phyloP scores from a whole-genome alignment of 1,140 invertebrate genomes.

The Delia radicum region DNA sequence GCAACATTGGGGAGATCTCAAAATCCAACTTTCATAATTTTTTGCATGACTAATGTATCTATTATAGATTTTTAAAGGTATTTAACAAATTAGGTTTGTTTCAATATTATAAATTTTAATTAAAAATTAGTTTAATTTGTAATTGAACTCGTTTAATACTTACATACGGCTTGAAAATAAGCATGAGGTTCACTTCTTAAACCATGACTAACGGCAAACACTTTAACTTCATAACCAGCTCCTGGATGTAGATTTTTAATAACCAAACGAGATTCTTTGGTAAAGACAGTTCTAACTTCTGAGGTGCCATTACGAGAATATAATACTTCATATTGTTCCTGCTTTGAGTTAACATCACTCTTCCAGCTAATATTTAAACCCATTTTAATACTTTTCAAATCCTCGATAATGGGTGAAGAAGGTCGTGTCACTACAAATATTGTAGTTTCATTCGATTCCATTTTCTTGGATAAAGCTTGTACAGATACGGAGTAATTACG shows the following conservation, averaged over 20 bases:
- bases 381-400: constrained; percentile 71
- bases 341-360: constrained; percentile 86
- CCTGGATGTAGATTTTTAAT: constrained; percentile 80
- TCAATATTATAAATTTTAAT: not conserved
- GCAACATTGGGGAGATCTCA: too few species aligned
- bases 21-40: too few species aligned
- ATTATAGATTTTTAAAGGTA: too few species aligned
- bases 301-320: constrained; percentile 80
- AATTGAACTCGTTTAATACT: constrained; percentile 59
- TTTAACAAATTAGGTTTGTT: too few species aligned
- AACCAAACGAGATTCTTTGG: constrained; percentile 73
- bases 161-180: constrained; percentile 86
- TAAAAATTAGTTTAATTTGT: not conserved
- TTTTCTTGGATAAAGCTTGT: constrained; percentile 78
- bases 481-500: constrained; percentile 87
- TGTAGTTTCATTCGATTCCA: constrained; percentile 75
- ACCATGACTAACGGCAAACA: constrained; percentile 84
- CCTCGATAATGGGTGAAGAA: constrained; percentile 84
- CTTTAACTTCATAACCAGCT: constrained; percentile 84
- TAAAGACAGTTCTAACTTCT: constrained; percentile 62
- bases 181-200: constrained; percentile 82
- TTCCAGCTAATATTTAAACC: constrained; percentile 90
- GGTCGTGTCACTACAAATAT: constrained; percentile 81
- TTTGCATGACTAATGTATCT: too few species aligned
- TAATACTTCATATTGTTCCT: constrained; percentile 84